phyloP scores from a whole-genome alignment of 2,113 vertebrate species.

The Mustela lutreola region DNA sequence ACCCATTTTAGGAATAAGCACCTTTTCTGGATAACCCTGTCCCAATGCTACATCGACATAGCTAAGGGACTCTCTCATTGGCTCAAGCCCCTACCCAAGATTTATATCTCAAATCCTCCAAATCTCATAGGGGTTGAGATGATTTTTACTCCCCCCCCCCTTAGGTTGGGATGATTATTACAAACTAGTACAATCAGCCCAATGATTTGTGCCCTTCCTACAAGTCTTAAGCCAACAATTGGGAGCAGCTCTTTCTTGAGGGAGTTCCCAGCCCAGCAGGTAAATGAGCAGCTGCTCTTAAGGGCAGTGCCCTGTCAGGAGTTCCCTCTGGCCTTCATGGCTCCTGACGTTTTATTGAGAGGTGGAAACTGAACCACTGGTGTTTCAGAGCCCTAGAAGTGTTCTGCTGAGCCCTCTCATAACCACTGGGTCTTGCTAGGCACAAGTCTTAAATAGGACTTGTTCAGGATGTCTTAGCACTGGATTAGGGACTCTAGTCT shows the following conservation, averaged over 20 bases:
- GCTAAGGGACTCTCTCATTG: neutral
- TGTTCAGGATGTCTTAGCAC: neutral
- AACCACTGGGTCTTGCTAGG: neutral
- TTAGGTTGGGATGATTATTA: neutral
- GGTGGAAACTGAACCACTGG: neutral
- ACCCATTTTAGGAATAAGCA: neutral
- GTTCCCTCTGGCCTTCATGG: neutral
- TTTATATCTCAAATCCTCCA: neutral
- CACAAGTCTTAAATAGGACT: neutral
- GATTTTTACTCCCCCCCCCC: neutral
- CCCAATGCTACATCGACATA: neutral
- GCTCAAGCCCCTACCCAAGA: neutral
- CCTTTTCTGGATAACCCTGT: conserved; percentile 10
- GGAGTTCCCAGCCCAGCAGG: neutral
- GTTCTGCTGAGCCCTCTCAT: neutral
- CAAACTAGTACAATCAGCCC: neutral
- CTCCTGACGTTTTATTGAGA: neutral
- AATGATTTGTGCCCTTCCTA: neutral
- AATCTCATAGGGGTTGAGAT: neutral
- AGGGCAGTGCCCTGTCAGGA: neutral
- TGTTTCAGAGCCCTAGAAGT: neutral
- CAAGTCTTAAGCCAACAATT: neutral
- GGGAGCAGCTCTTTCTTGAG: neutral
- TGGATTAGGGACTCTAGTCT: neutral
- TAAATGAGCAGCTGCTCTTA: neutral